These are phyloP conservation scores for Drosophila persimilis DNA, from an alignment of 1,140 invertebrate species.

Conservation along the genomic window DNA sequence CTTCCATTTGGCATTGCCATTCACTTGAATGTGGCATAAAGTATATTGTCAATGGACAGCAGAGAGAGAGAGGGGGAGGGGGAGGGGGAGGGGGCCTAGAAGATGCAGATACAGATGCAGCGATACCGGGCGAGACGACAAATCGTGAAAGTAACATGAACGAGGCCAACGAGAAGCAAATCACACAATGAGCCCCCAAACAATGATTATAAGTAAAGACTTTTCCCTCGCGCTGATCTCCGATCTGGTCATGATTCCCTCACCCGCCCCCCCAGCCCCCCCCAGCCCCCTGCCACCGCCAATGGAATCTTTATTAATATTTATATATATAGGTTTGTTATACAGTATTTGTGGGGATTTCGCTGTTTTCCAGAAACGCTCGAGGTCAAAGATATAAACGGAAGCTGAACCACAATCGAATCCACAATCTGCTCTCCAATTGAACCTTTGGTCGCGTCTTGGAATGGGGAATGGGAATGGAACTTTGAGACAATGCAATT, in stretches of 20 bases:
- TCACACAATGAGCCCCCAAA: conserved; percentile 44
- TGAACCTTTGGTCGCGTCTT: conserved; percentile 30
- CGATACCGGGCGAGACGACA: conserved; percentile 16
- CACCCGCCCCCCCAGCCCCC: conserved; percentile 3
- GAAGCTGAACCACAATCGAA: conserved; percentile 21
- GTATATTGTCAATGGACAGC: conserved; percentile 46
- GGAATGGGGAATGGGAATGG: conserved; percentile 2
- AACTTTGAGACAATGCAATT: conserved; percentile 60
- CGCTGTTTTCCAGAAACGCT: conserved; percentile 33
- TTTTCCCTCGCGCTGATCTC: conserved; percentile 9
- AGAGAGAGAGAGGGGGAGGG: too few relatives aligned
- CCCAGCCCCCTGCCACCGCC: conserved; percentile 5
- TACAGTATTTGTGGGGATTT: conserved; percentile 29
- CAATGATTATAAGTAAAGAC: conserved; percentile 72
- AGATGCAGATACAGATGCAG: conserved; percentile 4
- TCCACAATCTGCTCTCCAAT: conserved; percentile 39
- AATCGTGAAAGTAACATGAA: conserved; percentile 75
- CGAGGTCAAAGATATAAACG: conserved; percentile 68
- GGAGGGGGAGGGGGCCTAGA: background rate
- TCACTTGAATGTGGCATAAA: conserved; percentile 57
- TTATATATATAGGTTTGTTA: conserved; percentile 12
- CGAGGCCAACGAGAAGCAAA: conserved; percentile 26
- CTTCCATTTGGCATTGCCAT: conserved; percentile 58
- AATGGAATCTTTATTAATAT: conserved; percentile 67
- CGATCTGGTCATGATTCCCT: conserved; percentile 64